Evolutionary conservation across 2,113 vertebrate species (phyloP), one percentile per base, ranked within the genome.

Genomic region (Silurus meridionalis): DNA sequence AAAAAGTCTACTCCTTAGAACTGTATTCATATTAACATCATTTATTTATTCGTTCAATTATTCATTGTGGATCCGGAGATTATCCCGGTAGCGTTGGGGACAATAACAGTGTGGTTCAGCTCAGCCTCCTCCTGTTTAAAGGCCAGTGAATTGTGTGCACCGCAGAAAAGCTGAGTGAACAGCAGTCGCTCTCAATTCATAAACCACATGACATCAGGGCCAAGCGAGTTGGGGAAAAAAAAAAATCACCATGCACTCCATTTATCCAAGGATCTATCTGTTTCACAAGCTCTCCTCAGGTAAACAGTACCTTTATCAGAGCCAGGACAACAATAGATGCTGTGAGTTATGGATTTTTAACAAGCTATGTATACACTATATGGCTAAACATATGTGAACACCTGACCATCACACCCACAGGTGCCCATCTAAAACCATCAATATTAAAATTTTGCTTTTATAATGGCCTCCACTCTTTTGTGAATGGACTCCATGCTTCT

Each of bases 101-200:
- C 28, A 80, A 23, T 80, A 80, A 61, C 78, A 48, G 78, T 61
- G 78, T 80, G 57, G 53, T 79, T 79, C 77, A 28, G 77, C 77
- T 79, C 25, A 48, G 28, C 78, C 28, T 61, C 78, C 28, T 80
- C 78, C 78, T 61, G 57, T 71, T 52, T 66, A 67, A 69, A 83
- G 50, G 64, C 15, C 63, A 83, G 50, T 57, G 52, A 55, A 67
- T 71, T 83, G 63, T 83, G 17, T 53, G 63, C 63, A 83, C 63
- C 67, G 14, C 15, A 21, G 63, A 67, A 83, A 67, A 15, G 10
- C 63, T 82, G 80, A 53, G n/a, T 19, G 28, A 80, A 60, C 78
- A 80, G 78, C 78, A 80, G 78, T 28, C 60, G 78, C 13, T 80
- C 57, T 61, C 78, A 21, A 80, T 80, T 80, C 37, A 80, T 48